These are phyloP conservation scores for Caenorhabditis sp. DNA, from an alignment of 2,888 invertebrate species.

Conservation along the genomic window DNA sequence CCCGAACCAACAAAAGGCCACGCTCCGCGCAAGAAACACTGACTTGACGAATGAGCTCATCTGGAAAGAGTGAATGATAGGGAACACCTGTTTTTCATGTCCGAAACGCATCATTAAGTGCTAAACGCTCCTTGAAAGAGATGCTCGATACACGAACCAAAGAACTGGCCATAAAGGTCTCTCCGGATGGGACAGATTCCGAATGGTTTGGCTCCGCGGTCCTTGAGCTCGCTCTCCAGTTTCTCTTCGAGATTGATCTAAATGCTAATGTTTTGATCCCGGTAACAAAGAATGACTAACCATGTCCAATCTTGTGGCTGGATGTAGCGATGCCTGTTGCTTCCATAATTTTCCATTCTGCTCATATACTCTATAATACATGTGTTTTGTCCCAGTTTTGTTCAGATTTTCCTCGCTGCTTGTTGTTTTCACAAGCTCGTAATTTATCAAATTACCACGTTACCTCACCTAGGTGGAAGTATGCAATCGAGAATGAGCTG, in stretches of 20 bases:
- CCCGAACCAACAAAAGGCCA: conserved; percentile 92
- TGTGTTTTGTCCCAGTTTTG: neutral
- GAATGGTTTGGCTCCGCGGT: conserved; percentile 89
- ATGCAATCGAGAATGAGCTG: conserved; percentile 80
- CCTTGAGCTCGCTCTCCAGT: conserved; percentile 92
- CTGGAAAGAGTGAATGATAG: conserved; percentile 83
- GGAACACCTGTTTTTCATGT: conserved; percentile 15
- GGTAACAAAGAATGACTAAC: no score
- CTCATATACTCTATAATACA: conserved; percentile 83
- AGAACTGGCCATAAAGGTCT: conserved; percentile 78
- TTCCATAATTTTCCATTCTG: conserved; percentile 85
- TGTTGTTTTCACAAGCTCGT: neutral
- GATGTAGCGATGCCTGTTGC: conserved; percentile 93
- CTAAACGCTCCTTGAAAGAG: neutral
- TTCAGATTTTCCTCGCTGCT: neutral
- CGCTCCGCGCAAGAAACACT: conserved; percentile 97
- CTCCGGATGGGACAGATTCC: conserved; percentile 81
- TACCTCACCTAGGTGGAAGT: conserved; percentile 73
- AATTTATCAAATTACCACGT: conserved; percentile 43
- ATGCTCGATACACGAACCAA: conserved; percentile 68
- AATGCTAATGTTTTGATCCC: no score
- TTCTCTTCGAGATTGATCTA: conserved; percentile 92
- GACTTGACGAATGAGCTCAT: conserved; percentile 93
- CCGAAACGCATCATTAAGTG: conserved; percentile 31
- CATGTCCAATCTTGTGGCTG: conserved; percentile 95